These are phyloP conservation scores for Uropetala carovei DNA, from an alignment of 2,888 invertebrate species.

Conservation along the genomic window DNA sequence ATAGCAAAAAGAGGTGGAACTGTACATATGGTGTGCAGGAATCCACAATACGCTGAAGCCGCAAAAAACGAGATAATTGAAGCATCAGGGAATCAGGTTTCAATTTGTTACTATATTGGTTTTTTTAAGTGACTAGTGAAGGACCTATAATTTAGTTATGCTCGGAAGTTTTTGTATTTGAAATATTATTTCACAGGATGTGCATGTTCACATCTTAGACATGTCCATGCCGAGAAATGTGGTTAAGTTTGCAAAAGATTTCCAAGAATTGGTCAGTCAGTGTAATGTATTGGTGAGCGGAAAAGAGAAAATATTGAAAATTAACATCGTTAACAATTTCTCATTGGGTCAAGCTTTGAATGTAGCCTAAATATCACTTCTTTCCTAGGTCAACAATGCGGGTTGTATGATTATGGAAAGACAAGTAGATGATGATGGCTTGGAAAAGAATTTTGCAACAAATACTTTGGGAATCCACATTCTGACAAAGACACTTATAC, in stretches of 20 bases:
- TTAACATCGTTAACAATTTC: background rate
- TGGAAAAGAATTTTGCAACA: constrained; percentile 76
- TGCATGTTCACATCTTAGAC: constrained; percentile 75
- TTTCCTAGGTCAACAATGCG: constrained; percentile 75
- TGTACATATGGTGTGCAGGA: constrained; percentile 76
- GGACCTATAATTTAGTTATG: background rate
- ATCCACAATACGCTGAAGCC: constrained; percentile 73
- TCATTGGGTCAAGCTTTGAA: background rate
- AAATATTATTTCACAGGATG: constrained; percentile 71
- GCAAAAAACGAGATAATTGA: constrained; percentile 73
- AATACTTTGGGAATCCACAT: constrained; percentile 75
- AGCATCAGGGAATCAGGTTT: constrained; percentile 72
- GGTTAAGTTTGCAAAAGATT: constrained; percentile 73
- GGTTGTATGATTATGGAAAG: constrained; percentile 75
- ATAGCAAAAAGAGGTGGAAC: constrained; percentile 75
- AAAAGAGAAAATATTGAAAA: background rate
- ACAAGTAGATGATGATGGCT: constrained; percentile 72
- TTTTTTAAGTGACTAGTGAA: background rate
- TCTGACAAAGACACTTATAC: constrained; percentile 73
- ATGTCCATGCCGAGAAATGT: constrained; percentile 74
- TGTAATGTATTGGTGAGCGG: constrained; percentile 74
- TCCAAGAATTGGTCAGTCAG: constrained; percentile 71
- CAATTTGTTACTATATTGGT: background rate
- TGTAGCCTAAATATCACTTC: background rate
- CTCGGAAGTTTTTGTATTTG: background rate